phyloP scores from a whole-genome alignment of 64 coral and sea anemone species.

The Catalaphyllia jardinei region DNA sequence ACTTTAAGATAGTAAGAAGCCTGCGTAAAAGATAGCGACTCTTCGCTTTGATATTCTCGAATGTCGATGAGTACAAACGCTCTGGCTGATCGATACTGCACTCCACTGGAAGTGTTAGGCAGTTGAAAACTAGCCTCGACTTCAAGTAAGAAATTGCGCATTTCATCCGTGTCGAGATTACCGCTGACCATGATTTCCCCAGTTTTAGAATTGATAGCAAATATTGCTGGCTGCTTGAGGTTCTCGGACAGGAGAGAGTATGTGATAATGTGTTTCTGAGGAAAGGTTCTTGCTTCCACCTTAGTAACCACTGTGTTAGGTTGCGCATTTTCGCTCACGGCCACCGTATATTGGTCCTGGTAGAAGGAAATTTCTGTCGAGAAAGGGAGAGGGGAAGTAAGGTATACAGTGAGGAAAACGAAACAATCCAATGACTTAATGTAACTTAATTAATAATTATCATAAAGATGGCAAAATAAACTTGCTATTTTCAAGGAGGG shows the following conservation, averaged over 20 bases:
- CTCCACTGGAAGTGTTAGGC: slow-evolving; percentile 28
- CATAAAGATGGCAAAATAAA: no score
- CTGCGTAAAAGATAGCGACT: slow-evolving; percentile 42
- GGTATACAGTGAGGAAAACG: neutral
- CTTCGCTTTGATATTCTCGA: slow-evolving; percentile 50
- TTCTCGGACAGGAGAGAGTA: slow-evolving; percentile 82
- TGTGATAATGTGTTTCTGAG: slow-evolving; percentile 26
- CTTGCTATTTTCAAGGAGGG: no score
- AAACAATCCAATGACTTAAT: neutral
- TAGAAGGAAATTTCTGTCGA: slow-evolving; percentile 65
- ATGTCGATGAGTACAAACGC: slow-evolving; percentile 77
- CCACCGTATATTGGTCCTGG: slow-evolving; percentile 46
- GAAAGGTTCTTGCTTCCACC: slow-evolving; percentile 66
- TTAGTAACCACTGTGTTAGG: slow-evolving; percentile 58
- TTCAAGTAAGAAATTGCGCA: slow-evolving; percentile 65
- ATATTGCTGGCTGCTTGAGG: slow-evolving; percentile 57
- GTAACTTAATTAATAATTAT: neutral
- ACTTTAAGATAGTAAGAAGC: slow-evolving; percentile 61
- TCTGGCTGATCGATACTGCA: slow-evolving; percentile 1
- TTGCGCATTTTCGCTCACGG: slow-evolving; percentile 51
- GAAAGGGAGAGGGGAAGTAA: neutral
- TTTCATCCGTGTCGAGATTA: slow-evolving; percentile 49
- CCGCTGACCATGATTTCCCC: slow-evolving; percentile 72
- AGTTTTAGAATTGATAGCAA: slow-evolving; percentile 63
- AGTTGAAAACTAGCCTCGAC: slow-evolving; percentile 60